Conservation (phyloP, 1,140 invertebrate genomes). For the Asbolus verrucosus region DNA sequence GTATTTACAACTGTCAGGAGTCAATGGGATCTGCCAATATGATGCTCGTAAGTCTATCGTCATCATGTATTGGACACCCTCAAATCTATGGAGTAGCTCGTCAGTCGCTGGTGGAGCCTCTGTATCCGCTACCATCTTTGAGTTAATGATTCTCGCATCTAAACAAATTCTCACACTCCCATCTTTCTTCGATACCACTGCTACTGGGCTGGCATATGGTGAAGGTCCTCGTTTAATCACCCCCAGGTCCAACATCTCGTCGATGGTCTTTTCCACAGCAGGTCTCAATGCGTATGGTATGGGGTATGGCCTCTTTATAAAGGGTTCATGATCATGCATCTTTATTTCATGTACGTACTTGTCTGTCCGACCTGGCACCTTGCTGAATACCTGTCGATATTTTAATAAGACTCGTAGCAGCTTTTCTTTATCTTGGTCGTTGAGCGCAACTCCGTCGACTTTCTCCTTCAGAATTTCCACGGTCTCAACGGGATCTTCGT, state of each 20-base stretch:
- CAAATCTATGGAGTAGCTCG: no score
- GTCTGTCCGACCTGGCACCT: slow-evolving; percentile 43
- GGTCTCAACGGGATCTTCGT: no score
- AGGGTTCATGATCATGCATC: slow-evolving; percentile 42
- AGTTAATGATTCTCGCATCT: slow-evolving; percentile 61
- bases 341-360: slow-evolving; percentile 49
- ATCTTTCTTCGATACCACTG: slow-evolving; percentile 51
- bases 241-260: slow-evolving; percentile 49
- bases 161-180: slow-evolving; percentile 58
- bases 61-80: no score
- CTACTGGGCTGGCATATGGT: slow-evolving; percentile 61
- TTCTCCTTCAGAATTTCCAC: no score
- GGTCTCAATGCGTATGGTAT: slow-evolving; percentile 46
- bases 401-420: no score
- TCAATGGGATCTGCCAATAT: slow-evolving; percentile 63
- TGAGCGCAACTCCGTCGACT: no score
- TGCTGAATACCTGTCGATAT: slow-evolving; percentile 43
- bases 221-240: slow-evolving; percentile 56
- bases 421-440: no score
- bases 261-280: slow-evolving; percentile 46
- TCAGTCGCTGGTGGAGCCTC: no score
- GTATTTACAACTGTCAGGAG: slow-evolving; percentile 50
- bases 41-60: slow-evolving; percentile 58
- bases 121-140: no score
- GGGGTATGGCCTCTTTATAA: slow-evolving; percentile 50